Evolutionary conservation across 2,888 invertebrate genomes (phyloP).

Genomic region (Sarcophaga caerulescens): DNA sequence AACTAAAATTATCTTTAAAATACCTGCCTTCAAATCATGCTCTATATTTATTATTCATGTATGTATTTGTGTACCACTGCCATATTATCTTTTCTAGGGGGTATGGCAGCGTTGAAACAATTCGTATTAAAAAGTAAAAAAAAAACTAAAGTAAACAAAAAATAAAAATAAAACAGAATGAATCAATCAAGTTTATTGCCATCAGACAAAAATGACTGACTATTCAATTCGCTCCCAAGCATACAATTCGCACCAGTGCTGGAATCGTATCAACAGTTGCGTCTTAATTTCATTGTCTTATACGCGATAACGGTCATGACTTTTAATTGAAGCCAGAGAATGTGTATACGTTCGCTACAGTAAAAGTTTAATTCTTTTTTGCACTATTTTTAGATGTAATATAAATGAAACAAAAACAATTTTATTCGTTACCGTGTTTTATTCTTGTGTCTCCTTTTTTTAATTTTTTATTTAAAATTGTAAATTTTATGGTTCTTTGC

Average conservation of each 20-base stretch:
- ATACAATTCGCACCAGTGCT: background rate
- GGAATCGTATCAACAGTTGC: conserved; percentile 15
- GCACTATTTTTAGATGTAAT: conserved; percentile 27
- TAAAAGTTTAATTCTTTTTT: conserved; percentile 5
- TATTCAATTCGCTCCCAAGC: background rate
- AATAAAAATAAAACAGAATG: background rate
- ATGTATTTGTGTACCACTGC: too few relatives aligned
- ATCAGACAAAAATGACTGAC: conserved; percentile 19
- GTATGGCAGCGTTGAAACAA: background rate
- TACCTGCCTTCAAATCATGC: conserved; percentile 11
- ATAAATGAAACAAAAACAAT: background rate
- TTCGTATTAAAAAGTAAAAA: background rate
- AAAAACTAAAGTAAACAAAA: background rate
- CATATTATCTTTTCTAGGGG: background rate
- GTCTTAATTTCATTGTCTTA: background rate
- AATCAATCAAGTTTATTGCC: conserved; percentile 41
- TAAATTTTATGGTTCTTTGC: background rate
- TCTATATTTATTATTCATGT: too few relatives aligned
- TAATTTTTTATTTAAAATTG: background rate
- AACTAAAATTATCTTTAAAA: background rate
- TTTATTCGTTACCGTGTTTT: background rate
- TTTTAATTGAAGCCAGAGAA: conserved; percentile 28
- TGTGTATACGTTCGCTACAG: background rate
- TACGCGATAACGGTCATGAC: background rate
- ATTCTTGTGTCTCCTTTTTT: conserved; percentile 8